These are phyloP conservation scores for Sceliomorpha sp. DNA, from an alignment of 2,888 invertebrate species.

Conservation along the genomic window DNA sequence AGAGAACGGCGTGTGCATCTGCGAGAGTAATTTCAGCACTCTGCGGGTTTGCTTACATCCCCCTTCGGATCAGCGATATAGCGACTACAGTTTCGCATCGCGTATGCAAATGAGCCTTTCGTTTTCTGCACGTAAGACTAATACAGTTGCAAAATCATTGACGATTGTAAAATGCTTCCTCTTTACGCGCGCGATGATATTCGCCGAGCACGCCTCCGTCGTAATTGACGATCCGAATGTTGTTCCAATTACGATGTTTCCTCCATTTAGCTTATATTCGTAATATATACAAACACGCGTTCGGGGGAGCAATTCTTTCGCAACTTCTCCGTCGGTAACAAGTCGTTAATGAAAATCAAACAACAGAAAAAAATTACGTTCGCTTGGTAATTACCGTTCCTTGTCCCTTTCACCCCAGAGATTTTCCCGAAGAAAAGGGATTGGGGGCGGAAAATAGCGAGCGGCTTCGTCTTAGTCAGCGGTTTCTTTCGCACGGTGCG, in stretches of 20 bases:
- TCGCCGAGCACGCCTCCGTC: slow-evolving; percentile 26
- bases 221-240: too few species aligned
- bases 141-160: slow-evolving; percentile 43
- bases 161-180: slow-evolving; percentile 6
- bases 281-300: slow-evolving; percentile 64
- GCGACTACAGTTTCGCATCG: slow-evolving; percentile 51
- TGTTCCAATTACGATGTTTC: too few species aligned
- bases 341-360: slow-evolving; percentile 80
- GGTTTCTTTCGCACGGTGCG: slow-evolving; percentile 69
- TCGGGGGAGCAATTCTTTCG: slow-evolving; percentile 66
- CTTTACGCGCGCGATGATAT: too few species aligned
- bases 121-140: slow-evolving; percentile 52
- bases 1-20: slow-evolving; percentile 73
- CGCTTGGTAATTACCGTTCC: slow-evolving; percentile 69
- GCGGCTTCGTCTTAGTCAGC: slow-evolving; percentile 73
- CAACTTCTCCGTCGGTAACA: slow-evolving; percentile 70
- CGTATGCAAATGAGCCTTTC: slow-evolving; percentile 60
- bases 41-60: slow-evolving; percentile 78
- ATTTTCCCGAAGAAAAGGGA: slow-evolving; percentile 60
- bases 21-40: slow-evolving; percentile 77
- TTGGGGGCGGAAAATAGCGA: slow-evolving; percentile 61
- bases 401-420: slow-evolving; percentile 69
- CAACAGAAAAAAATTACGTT: slow-evolving; percentile 78
- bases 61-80: slow-evolving; percentile 72
- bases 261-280: too few species aligned